Conservation (phyloP, 2,797 vertebrate species). For the Sebastes wilsoni region DNA sequence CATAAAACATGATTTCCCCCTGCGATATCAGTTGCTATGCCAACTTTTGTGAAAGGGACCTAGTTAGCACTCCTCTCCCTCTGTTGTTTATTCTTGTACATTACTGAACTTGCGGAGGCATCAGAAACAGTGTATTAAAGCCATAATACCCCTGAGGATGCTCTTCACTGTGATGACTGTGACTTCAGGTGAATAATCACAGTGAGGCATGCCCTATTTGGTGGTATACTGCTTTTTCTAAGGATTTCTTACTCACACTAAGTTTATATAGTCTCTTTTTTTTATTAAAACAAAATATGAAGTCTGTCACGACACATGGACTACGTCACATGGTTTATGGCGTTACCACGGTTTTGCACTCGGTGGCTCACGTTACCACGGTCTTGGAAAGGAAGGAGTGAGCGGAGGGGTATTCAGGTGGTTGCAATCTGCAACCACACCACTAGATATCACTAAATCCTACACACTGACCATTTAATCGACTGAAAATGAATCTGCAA, state of each 20-base stretch:
- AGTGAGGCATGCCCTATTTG: neutral
- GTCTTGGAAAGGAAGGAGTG: no score
- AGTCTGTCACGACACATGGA: neutral
- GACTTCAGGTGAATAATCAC: slow-evolving; percentile 40
- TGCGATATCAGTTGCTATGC: slow-evolving; percentile 60
- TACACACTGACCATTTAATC: neutral
- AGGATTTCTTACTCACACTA: neutral
- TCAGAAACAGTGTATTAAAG: slow-evolving; percentile 47
- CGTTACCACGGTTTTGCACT: no score
- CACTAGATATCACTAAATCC: no score
- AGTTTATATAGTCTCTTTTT: neutral
- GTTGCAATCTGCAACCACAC: no score
- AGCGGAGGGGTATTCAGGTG: no score
- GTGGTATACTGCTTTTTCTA: slow-evolving; percentile 5
- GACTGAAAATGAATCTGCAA: neutral
- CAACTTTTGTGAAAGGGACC: slow-evolving; percentile 56
- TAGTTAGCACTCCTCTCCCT: slow-evolving; percentile 41
- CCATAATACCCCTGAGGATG: slow-evolving; percentile 17
- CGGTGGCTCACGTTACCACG: no score
- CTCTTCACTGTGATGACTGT: slow-evolving; percentile 10
- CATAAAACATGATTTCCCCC: slow-evolving; percentile 41
- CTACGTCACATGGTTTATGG: neutral
- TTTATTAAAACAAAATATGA: neutral
- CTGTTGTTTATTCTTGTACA: slow-evolving; percentile 47
- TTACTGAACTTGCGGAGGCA: slow-evolving; percentile 39